These are phyloP conservation scores for Peromyscus aztecus DNA, from an alignment of 2,797 vertebrate genomes.

Conservation along the genomic window DNA sequence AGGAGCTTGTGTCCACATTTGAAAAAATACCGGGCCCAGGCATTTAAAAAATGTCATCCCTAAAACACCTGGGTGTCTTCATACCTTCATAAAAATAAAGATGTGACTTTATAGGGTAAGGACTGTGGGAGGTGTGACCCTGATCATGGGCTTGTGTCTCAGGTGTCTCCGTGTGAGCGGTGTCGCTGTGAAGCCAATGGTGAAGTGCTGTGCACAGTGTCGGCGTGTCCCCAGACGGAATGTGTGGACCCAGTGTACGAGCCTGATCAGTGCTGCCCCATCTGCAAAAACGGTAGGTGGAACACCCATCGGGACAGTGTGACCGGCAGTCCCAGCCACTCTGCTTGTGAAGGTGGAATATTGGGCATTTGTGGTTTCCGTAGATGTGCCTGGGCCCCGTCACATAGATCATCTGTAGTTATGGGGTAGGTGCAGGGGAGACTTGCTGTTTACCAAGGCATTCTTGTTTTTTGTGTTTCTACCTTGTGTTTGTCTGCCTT, in stretches of 20 bases:
- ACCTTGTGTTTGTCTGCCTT: background rate
- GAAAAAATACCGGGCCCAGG: too few relatives aligned
- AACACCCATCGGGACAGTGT: fast-evolving
- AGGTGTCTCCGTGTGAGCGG: conserved; percentile 98
- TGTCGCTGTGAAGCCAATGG: conserved; percentile 97
- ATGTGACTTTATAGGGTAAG: fast-evolving
- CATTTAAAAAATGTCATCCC: background rate
- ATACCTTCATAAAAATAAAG: background rate
- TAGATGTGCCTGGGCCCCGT: fast-evolving
- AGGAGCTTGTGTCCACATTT: too few relatives aligned
- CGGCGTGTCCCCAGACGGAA: conserved; percentile 98
- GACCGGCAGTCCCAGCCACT: fast-evolving
- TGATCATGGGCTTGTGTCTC: conserved; percentile 81
- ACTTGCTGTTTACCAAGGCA: fast-evolving
- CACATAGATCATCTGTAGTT: fast-evolving
- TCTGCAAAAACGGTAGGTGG: conserved; percentile 96
- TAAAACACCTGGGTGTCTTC: background rate
- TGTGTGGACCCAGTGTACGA: conserved; percentile 99
- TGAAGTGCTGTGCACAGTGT: conserved; percentile 97
- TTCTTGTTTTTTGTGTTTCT: background rate
- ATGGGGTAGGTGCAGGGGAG: fast-evolving
- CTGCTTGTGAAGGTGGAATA: fast-evolving
- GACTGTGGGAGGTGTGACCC: background rate
- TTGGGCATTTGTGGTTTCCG: fast-evolving
- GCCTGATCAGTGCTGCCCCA: conserved; percentile 98